Evolutionary conservation across 2,113 vertebrate species (phyloP).

Genomic region (Oncorhynchus mykiss): DNA sequence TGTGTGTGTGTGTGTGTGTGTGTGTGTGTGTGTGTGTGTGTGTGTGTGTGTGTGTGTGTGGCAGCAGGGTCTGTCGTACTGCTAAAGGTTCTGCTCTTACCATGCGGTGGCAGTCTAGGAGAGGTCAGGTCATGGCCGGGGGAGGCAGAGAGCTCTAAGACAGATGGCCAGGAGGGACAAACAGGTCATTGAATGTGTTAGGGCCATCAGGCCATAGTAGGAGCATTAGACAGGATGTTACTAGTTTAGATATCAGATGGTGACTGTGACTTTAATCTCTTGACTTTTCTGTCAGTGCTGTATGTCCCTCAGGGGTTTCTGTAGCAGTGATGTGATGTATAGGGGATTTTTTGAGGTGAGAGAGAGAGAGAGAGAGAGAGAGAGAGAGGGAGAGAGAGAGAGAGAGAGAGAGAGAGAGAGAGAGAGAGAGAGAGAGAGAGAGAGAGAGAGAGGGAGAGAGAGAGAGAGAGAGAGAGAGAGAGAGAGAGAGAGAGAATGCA

Average conservation of each 20-base stretch:
- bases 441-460: too few species aligned
- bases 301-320: neutral
- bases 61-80: constrained; percentile 4
- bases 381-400: too few species aligned
- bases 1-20: too few species aligned
- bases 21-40: too few species aligned
- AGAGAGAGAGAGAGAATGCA: neutral
- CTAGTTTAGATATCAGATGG: neutral
- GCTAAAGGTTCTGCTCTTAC: neutral
- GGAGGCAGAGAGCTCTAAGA: neutral
- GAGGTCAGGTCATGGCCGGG: neutral
- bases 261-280: neutral
- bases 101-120: neutral
- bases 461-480: too few species aligned
- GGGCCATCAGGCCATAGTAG: too few species aligned
- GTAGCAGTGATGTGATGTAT: too few species aligned
- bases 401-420: too few species aligned
- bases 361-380: too few species aligned
- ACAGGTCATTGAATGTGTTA: neutral
- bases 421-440: too few species aligned
- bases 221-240: too few species aligned
- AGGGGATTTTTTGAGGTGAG: too few species aligned
- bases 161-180: neutral
- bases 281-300: constrained; percentile 1
- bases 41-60: neutral